These are phyloP conservation scores for Oppia nitens DNA, from an alignment of 1,140 invertebrate genomes.

Conservation along the genomic window DNA sequence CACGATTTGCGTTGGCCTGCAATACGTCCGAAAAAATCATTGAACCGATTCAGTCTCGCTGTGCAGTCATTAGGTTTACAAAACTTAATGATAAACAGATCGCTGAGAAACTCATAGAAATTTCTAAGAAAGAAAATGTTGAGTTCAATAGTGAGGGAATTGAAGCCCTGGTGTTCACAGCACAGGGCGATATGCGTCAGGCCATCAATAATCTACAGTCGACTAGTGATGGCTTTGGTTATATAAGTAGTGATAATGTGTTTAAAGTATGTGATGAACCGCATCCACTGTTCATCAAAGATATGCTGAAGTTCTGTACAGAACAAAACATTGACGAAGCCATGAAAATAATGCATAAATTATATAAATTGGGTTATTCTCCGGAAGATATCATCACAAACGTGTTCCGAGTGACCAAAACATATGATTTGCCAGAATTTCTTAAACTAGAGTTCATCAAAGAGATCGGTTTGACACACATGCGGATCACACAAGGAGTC, in stretches of 20 bases:
- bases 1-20: constrained; percentile 92
- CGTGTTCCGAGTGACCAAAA: constrained; percentile 83
- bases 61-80: constrained; percentile 88
- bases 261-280: constrained; percentile 99
- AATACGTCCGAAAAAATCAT: constrained; percentile 99
- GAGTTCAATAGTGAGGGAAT: constrained; percentile 82
- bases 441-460: constrained; percentile 73
- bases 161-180: constrained; percentile 91
- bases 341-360: constrained; percentile 64
- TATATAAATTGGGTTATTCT: constrained; percentile 86
- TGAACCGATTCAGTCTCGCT: constrained; percentile 92
- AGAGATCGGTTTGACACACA: constrained; percentile 81
- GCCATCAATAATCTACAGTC: constrained; percentile 97
- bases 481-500: constrained; percentile 74
- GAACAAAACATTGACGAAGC: constrained; percentile 66
- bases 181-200: constrained; percentile 94
- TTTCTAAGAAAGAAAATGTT: constrained; percentile 47
- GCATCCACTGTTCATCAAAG: constrained; percentile 78
- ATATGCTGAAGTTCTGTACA: constrained; percentile 72
- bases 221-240: constrained; percentile 81
- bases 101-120: constrained; percentile 53
- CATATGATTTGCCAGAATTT: constrained; percentile 55
- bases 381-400: constrained; percentile 90
- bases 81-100: constrained; percentile 72
- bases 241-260: constrained; percentile 86